Percentiles rank a stretch among this genome's conserved stretches.
Evolutionary conservation across 23 tunicate species (phyloP).

Genomic region (Clavelina lepadiformis): DNA sequence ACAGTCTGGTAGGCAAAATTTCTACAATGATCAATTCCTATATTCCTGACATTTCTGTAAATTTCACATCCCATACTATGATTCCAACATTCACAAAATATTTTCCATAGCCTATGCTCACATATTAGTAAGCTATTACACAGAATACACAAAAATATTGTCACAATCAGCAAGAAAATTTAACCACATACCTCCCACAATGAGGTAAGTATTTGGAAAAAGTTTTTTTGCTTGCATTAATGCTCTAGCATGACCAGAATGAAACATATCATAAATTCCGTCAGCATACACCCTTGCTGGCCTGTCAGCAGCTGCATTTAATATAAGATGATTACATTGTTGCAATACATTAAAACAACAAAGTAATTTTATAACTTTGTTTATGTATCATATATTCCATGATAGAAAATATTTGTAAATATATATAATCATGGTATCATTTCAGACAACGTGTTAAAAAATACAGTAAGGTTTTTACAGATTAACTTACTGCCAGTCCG

Average conservation of each 20-base stretch:
- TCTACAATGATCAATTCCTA: too few species aligned
- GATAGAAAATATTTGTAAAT: neutral
- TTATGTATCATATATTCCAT: too few species aligned
- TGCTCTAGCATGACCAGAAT: conserved; percentile 97
- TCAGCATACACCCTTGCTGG: conserved; percentile 98
- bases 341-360: neutral
- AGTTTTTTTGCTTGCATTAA: conserved; percentile 98
- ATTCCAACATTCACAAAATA: neutral
- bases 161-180: too few species aligned
- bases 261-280: conserved; percentile 99
- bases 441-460: neutral
- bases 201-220: conserved; percentile 88
- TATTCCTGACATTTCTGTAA: too few species aligned
- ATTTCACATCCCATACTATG: neutral
- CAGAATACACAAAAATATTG: too few species aligned
- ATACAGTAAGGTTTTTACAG: neutral
- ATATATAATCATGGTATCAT: neutral
- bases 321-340: too few species aligned
- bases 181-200: conserved; percentile 88
- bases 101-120: too few species aligned
- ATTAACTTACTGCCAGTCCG: conserved; percentile 16
- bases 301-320: conserved; percentile 16
- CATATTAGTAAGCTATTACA: too few species aligned
- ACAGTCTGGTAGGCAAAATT: too few species aligned
- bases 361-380: neutral